These are phyloP conservation scores for Caenorhabditis sp. DNA, from an alignment of 2,888 invertebrate species.

Conservation along the genomic window DNA sequence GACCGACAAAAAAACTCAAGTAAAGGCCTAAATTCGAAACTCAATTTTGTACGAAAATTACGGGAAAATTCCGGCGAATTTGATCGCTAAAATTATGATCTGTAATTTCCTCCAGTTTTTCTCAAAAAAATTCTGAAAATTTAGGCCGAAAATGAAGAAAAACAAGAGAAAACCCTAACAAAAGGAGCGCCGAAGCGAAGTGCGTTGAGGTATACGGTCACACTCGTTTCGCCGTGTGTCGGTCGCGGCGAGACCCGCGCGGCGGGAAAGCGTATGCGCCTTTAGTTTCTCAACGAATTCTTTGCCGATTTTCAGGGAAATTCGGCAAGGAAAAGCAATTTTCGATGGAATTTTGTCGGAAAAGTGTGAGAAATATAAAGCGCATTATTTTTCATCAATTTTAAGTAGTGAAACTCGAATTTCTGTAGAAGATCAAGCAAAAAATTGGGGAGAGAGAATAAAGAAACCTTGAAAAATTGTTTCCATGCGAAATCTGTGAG, in stretches of 20 bases:
- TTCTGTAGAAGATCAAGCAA: too few species aligned
- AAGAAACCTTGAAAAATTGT: too few species aligned
- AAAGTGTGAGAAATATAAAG: neutral
- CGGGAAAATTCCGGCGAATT: too few species aligned
- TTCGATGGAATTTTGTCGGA: neutral
- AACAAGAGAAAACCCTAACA: constrained; percentile 32
- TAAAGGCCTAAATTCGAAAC: too few species aligned
- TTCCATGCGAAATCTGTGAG: too few species aligned
- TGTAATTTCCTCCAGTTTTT: neutral
- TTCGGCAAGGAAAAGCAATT: neutral
- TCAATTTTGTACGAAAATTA: too few species aligned
- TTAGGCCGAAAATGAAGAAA: constrained; percentile 16
- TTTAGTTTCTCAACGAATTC: constrained; percentile 26
- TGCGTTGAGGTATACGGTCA: constrained; percentile 42
- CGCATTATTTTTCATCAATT: neutral
- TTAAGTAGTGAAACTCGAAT: too few species aligned
- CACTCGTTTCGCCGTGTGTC: constrained; percentile 40
- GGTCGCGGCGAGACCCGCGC: constrained; percentile 55
- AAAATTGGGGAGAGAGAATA: too few species aligned
- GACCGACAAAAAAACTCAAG: too few species aligned
- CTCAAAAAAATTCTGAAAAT: constrained; percentile 10
- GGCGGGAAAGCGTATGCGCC: constrained; percentile 27
- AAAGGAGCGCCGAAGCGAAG: constrained; percentile 6
- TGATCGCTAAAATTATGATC: too few species aligned
- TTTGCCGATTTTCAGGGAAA: neutral